Evolutionary conservation across 1,140 invertebrate species (phyloP).

Genomic region (Eueides isabella): DNA sequence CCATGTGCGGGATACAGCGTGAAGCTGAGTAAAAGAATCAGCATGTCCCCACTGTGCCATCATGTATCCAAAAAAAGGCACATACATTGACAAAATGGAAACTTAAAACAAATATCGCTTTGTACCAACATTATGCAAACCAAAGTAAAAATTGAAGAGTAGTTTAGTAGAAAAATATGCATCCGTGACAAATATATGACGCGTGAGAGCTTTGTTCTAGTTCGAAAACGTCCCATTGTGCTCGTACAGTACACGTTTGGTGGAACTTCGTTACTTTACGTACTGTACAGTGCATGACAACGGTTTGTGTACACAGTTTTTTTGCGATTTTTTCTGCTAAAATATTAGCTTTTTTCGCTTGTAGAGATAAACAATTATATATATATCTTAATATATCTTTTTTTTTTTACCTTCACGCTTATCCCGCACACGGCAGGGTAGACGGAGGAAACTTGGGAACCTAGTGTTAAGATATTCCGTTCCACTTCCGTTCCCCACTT

Average conservation of each 20-base stretch:
- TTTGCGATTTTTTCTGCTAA: neutral
- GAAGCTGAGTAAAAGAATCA: neutral
- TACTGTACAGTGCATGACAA: neutral
- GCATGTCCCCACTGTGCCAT: neutral
- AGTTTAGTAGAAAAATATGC: conserved; percentile 1
- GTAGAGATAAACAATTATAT: neutral
- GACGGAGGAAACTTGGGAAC: too few relatives aligned
- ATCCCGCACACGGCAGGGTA: too few relatives aligned
- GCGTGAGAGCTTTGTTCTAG: neutral
- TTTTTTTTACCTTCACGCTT: too few relatives aligned
- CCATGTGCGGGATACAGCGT: too few relatives aligned
- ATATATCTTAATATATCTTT: neutral
- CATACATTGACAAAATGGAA: neutral
- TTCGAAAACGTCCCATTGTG: neutral
- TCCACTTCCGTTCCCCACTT: too few relatives aligned
- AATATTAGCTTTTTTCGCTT: neutral
- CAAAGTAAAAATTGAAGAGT: neutral
- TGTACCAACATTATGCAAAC: conserved; percentile 7
- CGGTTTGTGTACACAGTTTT: neutral
- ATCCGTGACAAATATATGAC: neutral
- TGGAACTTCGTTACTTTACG: neutral
- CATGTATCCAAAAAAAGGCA: neutral
- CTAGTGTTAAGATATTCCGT: too few relatives aligned
- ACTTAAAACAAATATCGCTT: neutral
- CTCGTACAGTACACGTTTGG: neutral